A percentile compares a stretch with the other conserved stretches of the same genome.
These are phyloP conservation scores for Orthosia incerta DNA, from an alignment of 2,888 invertebrate genomes.

Conservation along the genomic window DNA sequence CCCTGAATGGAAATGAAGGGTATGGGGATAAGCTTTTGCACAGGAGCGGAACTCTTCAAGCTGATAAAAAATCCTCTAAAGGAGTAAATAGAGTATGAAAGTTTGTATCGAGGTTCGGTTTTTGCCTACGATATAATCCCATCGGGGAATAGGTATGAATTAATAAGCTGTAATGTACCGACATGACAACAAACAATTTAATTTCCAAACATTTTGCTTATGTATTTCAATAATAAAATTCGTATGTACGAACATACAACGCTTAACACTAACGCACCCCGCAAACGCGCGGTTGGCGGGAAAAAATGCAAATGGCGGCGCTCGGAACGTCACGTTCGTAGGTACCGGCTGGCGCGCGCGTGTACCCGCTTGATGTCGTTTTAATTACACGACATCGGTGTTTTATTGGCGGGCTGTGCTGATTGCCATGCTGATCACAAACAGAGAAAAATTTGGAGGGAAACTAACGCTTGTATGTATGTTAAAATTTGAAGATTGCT, in stretches of 20 bases:
- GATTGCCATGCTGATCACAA: constrained; percentile 60
- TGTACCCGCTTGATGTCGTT: constrained; percentile 76
- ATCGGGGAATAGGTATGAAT: not conserved
- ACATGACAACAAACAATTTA: not conserved
- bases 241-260: constrained; percentile 39
- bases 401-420: constrained; percentile 73
- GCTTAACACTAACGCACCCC: constrained; percentile 63
- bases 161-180: not conserved
- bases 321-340: constrained; percentile 81
- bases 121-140: not conserved
- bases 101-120: not conserved
- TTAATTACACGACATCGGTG: constrained; percentile 78
- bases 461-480: constrained; percentile 31
- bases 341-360: constrained; percentile 68
- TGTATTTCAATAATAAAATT: constrained; percentile 50
- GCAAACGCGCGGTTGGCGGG: constrained; percentile 75
- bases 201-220: constrained; percentile 15
- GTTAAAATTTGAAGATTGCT: too few species aligned
- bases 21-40: too few species aligned
- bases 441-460: constrained; percentile 49
- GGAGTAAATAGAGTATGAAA: not conserved
- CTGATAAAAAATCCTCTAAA: too few species aligned
- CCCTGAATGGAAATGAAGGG: too few species aligned
- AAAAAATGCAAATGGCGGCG: constrained; percentile 85
- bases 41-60: too few species aligned